Base-by-base conservation (phyloP, 2,113 vertebrate species). In the Aphyosemion australe region DNA sequence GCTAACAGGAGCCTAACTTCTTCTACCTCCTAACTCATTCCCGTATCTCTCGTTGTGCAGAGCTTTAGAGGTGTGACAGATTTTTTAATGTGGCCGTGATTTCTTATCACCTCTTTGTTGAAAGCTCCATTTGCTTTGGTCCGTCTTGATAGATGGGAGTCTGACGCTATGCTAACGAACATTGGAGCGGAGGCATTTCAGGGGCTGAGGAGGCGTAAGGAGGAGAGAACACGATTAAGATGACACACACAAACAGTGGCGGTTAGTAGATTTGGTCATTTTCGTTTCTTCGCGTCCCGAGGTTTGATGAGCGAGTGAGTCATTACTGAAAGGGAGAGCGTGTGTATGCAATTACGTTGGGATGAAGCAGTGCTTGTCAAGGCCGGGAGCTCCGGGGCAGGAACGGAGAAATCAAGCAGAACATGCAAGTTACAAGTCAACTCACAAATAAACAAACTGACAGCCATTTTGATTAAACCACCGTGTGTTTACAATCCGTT, bases 101-200 rank as follows among this genome's bases (percentile, higher is more conserved):
- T 85, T 73, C 84, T 90, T 90, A 88, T 90, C 84, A 84, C 77
- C 74, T 68, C 73, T 75, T 76, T 71, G 74, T 75, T 85, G 84
- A 84, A 85, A 84, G 85, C 80, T 88, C 84, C 73, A 84, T 87
- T 87, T 85, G 79, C 85, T 70, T 78, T 32, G 52, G 62, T 78
- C 73, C 18, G 16, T 75, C 0, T 39, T 87, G 84, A 90, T 88
- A 65, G 84, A 87, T 74, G 81, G 68, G 53, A 67, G 79, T 69
- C 75, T 19, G 43, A 18, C 14, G 26, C 78, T 61, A 84, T 56
- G 81, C 65, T 88, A 88, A 86, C 69, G 51, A 84, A 88, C 67
- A 61, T 52, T 49, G n/a, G n/a, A n/a, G n/a, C n/a, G 61, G 42
- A 32, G 65, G 55, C 70, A 41, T 74, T 72, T 67, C 31, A 8